phyloP scores from a whole-genome alignment of 2,888 invertebrate species.

The Aphelenchoides bicaudatus region DNA sequence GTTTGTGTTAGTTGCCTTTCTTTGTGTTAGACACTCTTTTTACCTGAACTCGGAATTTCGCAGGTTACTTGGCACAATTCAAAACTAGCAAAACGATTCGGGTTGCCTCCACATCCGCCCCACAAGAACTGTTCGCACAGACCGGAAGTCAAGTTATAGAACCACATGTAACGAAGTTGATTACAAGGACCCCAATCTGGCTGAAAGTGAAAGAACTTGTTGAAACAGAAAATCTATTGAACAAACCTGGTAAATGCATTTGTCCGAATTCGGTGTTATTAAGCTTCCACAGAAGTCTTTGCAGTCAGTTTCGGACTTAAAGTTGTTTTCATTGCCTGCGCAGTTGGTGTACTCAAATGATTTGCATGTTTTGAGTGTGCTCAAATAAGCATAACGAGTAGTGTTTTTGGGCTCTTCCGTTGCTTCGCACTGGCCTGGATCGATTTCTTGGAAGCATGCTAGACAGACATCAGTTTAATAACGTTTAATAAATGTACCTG shows the following conservation, averaged over 20 bases:
- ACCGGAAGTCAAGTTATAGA: slow-evolving; percentile 51
- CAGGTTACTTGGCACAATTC: slow-evolving; percentile 52
- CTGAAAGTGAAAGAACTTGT: slow-evolving; percentile 42
- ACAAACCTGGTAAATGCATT: slow-evolving; percentile 1
- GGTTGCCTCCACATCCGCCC: slow-evolving; percentile 53
- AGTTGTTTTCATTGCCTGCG: slow-evolving; percentile 34
- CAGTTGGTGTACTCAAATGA: slow-evolving; percentile 34
- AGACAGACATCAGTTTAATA: not conserved
- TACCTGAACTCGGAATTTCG: slow-evolving; percentile 46
- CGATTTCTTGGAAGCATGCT: slow-evolving; percentile 23
- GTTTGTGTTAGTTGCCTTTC: not conserved
- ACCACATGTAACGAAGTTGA: slow-evolving; percentile 53
- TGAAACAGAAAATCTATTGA: slow-evolving; percentile 6
- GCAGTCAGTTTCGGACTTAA: slow-evolving; percentile 32
- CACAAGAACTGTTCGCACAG: slow-evolving; percentile 55
- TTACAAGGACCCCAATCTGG: slow-evolving; percentile 57
- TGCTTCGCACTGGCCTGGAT: slow-evolving; percentile 8
- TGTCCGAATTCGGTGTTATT: slow-evolving; percentile 33
- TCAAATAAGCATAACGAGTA: slow-evolving; percentile 13
- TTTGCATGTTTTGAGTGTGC: slow-evolving; percentile 21
- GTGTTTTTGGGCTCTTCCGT: not conserved
- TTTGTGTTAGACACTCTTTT: slow-evolving; percentile 1
- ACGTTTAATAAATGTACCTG: slow-evolving; percentile 7
- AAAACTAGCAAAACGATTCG: slow-evolving; percentile 50
- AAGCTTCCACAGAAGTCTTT: slow-evolving; percentile 40